These are phyloP conservation scores for Lordiphosa fenestrarum DNA, from an alignment of 2,888 invertebrate genomes.

Conservation along the genomic window DNA sequence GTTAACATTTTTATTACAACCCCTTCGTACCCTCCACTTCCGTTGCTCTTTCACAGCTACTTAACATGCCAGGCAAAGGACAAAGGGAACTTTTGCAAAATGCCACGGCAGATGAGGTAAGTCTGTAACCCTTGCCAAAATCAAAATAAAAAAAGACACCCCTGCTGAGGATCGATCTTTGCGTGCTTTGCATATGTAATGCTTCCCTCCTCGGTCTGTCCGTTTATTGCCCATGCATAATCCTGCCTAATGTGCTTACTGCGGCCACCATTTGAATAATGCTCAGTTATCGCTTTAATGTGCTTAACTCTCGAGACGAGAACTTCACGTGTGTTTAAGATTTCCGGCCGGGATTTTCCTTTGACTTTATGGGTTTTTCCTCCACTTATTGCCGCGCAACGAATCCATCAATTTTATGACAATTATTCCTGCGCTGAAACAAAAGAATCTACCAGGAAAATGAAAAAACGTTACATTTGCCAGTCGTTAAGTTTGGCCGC, in stretches of 20 bases:
- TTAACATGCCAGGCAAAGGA: constrained; percentile 43
- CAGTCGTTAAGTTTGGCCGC: constrained; percentile 58
- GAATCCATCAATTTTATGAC: constrained; percentile 73
- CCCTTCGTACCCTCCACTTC: constrained; percentile 13
- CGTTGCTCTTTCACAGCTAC: constrained; percentile 33
- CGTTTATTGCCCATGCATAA: constrained; percentile 80
- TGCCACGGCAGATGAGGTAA: constrained; percentile 14
- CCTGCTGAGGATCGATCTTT: constrained; percentile 7
- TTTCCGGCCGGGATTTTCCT: constrained; percentile 25
- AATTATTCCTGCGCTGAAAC: constrained; percentile 22
- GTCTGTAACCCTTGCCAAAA: constrained; percentile 19
- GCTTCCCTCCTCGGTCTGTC: constrained; percentile 42
- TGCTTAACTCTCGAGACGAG: constrained; percentile 63
- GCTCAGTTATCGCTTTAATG: constrained; percentile 79
- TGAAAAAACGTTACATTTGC: constrained; percentile 47
- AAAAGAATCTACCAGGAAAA: constrained; percentile 15
- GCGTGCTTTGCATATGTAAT: constrained; percentile 57
- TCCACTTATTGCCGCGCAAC: constrained; percentile 41
- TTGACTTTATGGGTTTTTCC: constrained; percentile 10
- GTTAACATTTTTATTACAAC: constrained; percentile 70
- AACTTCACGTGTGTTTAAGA: constrained; percentile 28
- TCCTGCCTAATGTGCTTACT: constrained; percentile 78
- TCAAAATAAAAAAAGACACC: constrained; percentile 14
- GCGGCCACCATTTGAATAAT: constrained; percentile 72
- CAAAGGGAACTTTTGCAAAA: constrained; percentile 36